Percentiles rank a stretch among this genome's conserved stretches.
These are phyloP conservation scores for Glandiceps talaboti DNA, from an alignment of 53 echinoderm and acorn worm genomes.

Conservation along the genomic window DNA sequence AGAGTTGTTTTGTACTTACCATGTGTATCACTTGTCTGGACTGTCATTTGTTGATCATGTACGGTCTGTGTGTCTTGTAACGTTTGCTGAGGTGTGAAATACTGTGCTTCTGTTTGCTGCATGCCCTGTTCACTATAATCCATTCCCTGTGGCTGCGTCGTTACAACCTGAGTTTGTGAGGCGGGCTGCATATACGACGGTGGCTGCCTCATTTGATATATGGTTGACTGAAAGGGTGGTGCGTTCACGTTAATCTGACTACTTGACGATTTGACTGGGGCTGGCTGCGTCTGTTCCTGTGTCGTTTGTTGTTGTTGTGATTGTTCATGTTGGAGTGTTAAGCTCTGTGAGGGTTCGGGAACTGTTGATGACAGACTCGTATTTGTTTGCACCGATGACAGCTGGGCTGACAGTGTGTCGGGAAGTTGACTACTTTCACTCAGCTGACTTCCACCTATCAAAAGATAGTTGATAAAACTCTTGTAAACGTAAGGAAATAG, in stretches of 20 bases:
- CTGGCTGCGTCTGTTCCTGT: slow-evolving; percentile 16
- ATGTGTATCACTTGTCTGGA: not conserved
- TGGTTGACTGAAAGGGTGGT: slow-evolving; percentile 62
- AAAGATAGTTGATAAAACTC: too few species aligned
- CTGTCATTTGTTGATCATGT: not conserved
- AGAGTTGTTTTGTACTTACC: not conserved
- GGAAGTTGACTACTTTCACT: not conserved
- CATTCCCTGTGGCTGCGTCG: not conserved
- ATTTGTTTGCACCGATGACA: slow-evolving; percentile 5
- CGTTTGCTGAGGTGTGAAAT: not conserved
- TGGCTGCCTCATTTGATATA: slow-evolving; percentile 55
- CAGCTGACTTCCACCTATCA: not conserved
- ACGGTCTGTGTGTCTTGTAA: slow-evolving; percentile 3
- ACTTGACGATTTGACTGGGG: slow-evolving; percentile 9
- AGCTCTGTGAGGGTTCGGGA: slow-evolving; percentile 25
- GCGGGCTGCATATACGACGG: slow-evolving; percentile 29
- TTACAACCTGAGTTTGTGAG: slow-evolving; percentile 1
- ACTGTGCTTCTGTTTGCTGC: slow-evolving; percentile 1
- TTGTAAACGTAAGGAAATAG: too few species aligned
- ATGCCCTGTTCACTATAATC: not conserved
- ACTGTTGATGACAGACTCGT: slow-evolving; percentile 20
- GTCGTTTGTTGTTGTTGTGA: slow-evolving; percentile 9
- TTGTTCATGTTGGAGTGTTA: slow-evolving; percentile 7
- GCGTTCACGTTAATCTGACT: slow-evolving; percentile 78
- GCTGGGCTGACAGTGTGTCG: not conserved